Evolutionary conservation across 2,888 invertebrate genomes (phyloP).

Genomic region (Limnephilus marmoratus): DNA sequence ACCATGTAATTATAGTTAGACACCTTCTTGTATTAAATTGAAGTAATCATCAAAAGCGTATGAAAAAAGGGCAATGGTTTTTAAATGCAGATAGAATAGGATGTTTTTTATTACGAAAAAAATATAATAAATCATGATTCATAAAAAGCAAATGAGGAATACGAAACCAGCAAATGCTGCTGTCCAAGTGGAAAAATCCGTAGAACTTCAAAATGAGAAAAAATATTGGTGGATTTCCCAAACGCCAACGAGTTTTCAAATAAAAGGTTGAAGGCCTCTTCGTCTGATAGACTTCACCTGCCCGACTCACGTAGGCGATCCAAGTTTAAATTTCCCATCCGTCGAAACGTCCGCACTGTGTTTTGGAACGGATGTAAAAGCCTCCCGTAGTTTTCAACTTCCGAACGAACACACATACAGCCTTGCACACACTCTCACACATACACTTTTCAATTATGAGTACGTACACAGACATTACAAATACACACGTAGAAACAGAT

Average conservation of each 20-base stretch:
- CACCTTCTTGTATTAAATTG: too few species aligned
- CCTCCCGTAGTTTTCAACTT: slow-evolving; percentile 55
- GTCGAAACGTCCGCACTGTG: slow-evolving; percentile 57
- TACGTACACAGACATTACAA: background rate
- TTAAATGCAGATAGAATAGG: too few species aligned
- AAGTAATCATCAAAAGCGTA: too few species aligned
- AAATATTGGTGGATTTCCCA: background rate
- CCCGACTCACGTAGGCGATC: slow-evolving; percentile 48
- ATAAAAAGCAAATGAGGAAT: too few species aligned
- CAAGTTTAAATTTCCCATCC: slow-evolving; percentile 63
- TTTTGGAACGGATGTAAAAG: slow-evolving; percentile 46
- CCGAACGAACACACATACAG: slow-evolving; percentile 34
- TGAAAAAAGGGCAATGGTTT: too few species aligned
- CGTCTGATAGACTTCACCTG: slow-evolving; percentile 48
- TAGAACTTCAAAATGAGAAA: background rate
- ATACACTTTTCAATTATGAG: background rate
- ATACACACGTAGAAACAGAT: background rate
- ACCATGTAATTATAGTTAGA: too few species aligned
- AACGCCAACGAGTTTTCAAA: background rate
- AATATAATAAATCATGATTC: background rate
- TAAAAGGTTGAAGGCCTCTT: slow-evolving; percentile 40
- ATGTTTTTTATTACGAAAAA: background rate
- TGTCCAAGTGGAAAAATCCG: background rate
- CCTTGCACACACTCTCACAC: background rate
- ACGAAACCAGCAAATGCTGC: background rate